A percentile compares a stretch with the other conserved stretches of the same genome.
These are phyloP conservation scores for Otis tarda DNA, from an alignment of 2,113 vertebrate species.

Conservation along the genomic window DNA sequence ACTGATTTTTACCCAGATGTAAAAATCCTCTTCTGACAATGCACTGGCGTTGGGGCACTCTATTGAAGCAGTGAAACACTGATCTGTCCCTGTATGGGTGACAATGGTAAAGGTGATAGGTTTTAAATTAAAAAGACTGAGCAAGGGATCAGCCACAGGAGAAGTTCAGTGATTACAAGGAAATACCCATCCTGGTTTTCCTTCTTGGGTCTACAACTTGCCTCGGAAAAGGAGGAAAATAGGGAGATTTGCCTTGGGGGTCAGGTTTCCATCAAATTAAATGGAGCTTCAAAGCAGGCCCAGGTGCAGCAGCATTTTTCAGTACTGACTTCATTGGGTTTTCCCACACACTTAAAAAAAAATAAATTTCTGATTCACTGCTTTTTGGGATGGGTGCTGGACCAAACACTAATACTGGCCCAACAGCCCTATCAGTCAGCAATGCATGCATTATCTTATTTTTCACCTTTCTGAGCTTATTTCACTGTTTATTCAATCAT, in stretches of 20 bases:
- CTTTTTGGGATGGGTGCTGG: background rate
- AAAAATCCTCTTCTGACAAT: background rate
- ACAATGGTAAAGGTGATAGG: background rate
- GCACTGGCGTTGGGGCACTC: background rate
- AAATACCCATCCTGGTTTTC: background rate
- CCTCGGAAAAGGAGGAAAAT: background rate
- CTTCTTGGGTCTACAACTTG: background rate
- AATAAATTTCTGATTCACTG: background rate
- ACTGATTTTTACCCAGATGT: background rate
- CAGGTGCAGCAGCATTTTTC: background rate
- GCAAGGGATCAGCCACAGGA: background rate
- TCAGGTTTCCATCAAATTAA: background rate
- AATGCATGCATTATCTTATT: background rate
- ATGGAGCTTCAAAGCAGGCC: background rate
- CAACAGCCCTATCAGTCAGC: background rate
- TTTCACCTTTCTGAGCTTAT: background rate
- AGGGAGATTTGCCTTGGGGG: background rate
- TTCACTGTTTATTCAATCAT: background rate
- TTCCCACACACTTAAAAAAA: background rate
- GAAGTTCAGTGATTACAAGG: background rate
- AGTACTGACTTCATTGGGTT: background rate
- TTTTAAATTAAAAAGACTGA: background rate
- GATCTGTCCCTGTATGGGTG: background rate
- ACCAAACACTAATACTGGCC: accelerated
- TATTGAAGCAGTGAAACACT: background rate